A percentile compares a stretch with the other conserved stretches of the same genome.
Evolutionary conservation across 2,888 invertebrate species (phyloP).

Genomic region (Torymus texanus): DNA sequence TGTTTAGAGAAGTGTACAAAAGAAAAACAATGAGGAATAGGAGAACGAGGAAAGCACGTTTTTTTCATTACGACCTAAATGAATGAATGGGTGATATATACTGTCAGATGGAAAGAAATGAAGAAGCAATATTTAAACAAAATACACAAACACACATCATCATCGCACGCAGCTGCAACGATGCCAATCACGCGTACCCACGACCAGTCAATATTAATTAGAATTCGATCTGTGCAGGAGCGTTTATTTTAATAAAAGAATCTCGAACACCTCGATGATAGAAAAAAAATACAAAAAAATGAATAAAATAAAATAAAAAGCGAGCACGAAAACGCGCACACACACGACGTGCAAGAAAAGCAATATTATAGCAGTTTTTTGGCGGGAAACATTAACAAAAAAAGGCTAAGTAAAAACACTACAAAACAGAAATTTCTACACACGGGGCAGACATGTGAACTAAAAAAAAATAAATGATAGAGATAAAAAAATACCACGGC

Average conservation of each 20-base stretch:
- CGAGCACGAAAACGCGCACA: slow-evolving; percentile 32
- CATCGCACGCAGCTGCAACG: slow-evolving; percentile 36
- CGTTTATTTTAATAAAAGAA: slow-evolving; percentile 50
- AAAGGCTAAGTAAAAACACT: slow-evolving; percentile 20
- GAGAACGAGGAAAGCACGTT: slow-evolving; percentile 8
- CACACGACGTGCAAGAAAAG: slow-evolving; percentile 39
- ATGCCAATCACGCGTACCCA: slow-evolving; percentile 43
- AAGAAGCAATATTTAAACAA: slow-evolving; percentile 52
- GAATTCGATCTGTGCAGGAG: slow-evolving; percentile 51
- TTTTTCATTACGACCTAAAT: slow-evolving; percentile 35
- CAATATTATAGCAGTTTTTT: slow-evolving; percentile 49
- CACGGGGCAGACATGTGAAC: slow-evolving; percentile 21
- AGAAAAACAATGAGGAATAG: neutral
- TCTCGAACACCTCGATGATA: slow-evolving; percentile 36
- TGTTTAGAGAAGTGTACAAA: slow-evolving; percentile 47
- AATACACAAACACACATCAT: slow-evolving; percentile 42
- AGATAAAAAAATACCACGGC: neutral
- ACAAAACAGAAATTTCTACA: slow-evolving; percentile 42
- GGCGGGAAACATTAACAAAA: slow-evolving; percentile 17
- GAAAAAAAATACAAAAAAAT: slow-evolving; percentile 39
- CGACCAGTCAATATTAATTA: slow-evolving; percentile 54
- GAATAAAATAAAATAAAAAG: slow-evolving; percentile 25
- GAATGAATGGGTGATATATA: slow-evolving; percentile 13
- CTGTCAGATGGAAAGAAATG: slow-evolving; percentile 17
- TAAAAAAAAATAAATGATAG: neutral